A percentile compares a stretch with the other conserved stretches of the same genome.
Evolutionary conservation across 2,888 invertebrate species (phyloP).

Genomic region (Lithophane ornitopus): DNA sequence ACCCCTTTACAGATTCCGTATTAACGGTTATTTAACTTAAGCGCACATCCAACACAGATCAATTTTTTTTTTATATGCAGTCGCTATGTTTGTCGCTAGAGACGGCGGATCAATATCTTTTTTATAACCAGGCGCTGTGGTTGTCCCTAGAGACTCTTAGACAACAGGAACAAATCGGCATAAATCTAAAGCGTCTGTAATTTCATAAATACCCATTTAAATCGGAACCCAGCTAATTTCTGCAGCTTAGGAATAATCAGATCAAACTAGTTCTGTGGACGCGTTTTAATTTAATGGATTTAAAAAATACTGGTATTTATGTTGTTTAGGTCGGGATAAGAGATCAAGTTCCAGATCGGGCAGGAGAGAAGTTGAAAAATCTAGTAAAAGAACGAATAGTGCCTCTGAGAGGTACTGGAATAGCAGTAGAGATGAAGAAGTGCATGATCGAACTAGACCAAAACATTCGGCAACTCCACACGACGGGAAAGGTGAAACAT

Average conservation of each 20-base stretch:
- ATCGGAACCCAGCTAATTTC: neutral
- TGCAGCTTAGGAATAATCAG: no score
- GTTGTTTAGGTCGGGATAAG: slow-evolving; percentile 83
- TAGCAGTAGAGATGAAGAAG: slow-evolving; percentile 81
- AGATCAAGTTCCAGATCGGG: slow-evolving; percentile 85
- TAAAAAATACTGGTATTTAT: neutral
- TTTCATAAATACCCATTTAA: neutral
- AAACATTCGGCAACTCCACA: slow-evolving; percentile 80
- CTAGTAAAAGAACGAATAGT: slow-evolving; percentile 84
- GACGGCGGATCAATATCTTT: no score
- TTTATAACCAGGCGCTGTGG: no score
- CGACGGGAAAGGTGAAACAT: slow-evolving; percentile 81
- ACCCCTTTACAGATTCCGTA: neutral
- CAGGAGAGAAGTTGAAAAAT: slow-evolving; percentile 83
- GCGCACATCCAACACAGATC: no score
- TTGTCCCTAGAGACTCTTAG: neutral
- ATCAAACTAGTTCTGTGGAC: neutral
- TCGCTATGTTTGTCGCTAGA: neutral
- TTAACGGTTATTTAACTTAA: neutral
- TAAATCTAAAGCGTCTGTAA: neutral
- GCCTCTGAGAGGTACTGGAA: slow-evolving; percentile 86
- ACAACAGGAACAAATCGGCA: neutral
- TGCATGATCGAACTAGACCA: slow-evolving; percentile 81
- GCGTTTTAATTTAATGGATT: neutral
- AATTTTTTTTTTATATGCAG: no score